Evolutionary conservation across 2,888 invertebrate species (phyloP).

Genomic region (Leistus spinibarbis): DNA sequence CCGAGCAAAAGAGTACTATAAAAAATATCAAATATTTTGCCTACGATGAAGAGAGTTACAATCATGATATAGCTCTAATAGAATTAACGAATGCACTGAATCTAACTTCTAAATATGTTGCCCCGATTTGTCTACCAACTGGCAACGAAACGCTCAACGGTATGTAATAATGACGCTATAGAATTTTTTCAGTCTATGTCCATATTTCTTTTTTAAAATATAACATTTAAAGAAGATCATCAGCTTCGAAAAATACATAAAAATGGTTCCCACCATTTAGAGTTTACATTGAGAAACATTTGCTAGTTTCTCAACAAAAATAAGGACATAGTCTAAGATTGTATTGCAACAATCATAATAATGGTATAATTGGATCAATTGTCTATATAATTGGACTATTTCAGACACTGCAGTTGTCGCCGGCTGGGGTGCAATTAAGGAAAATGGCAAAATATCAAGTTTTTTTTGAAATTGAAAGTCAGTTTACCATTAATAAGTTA

Average conservation of each 20-base stretch:
- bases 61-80: conserved; percentile 47
- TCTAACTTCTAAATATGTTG: conserved; percentile 39
- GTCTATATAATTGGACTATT: not conserved
- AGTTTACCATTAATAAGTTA: conserved; percentile 44
- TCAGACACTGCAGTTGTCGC: conserved; percentile 43
- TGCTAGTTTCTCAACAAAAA: too few relatives aligned
- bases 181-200: not conserved
- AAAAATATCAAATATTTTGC: too few relatives aligned
- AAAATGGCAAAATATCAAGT: conserved; percentile 43
- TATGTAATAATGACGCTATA: conserved; percentile 5
- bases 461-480: too few relatives aligned
- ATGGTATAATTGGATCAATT: too few relatives aligned
- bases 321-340: too few relatives aligned
- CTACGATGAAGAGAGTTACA: too few relatives aligned
- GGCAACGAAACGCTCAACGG: conserved; percentile 44
- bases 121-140: conserved; percentile 46
- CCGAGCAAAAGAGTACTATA: too few relatives aligned
- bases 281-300: too few relatives aligned
- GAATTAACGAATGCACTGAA: conserved; percentile 43
- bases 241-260: not conserved
- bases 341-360: too few relatives aligned
- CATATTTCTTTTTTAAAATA: too few relatives aligned
- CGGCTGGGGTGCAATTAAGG: conserved; percentile 47
- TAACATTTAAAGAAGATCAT: not conserved
- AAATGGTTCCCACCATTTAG: too few relatives aligned